Evolutionary conservation across 2,888 invertebrate genomes (phyloP), one percentile per base, ranked within the genome.

Genomic region (Endotricha flammealis): DNA sequence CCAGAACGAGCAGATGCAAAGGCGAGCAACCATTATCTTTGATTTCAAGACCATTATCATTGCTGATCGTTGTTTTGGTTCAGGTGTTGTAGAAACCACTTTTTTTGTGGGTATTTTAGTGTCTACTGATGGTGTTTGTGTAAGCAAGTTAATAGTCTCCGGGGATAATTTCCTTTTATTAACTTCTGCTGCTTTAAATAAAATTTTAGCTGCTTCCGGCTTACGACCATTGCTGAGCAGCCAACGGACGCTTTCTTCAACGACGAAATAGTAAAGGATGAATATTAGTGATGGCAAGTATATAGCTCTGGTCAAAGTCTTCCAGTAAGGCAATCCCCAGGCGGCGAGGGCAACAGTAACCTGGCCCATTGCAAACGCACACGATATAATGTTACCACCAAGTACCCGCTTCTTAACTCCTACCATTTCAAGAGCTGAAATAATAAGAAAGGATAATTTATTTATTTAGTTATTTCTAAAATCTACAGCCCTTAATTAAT

Each of bases 241-340:
- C 93, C 93, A 93, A 40, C 93, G 79, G 3, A 91, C 86, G 29
- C 91, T 91, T 66, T 92, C 92, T 12, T 91, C 90, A 22, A 90
- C 68, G 2, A 90, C 36, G 81, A 91, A 90, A 48, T 85, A 88
- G 61, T 91, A 91, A 6, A 88, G 56, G 30, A 93, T 57, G 39
- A 92, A 88, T 0, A 92, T 54, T 2, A 91, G 59, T 1, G 90
- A 88, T 0, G 93, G 93, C 0, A 88, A 75, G 62, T 93, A 93
- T 30, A 91, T 59, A 12, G 90, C 73, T 31, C 90, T 70, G 4
- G 92, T 88, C 27, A 90, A 76, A 29, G 83, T 82, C 50, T 89
- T 82, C 93, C 93, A 94, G 54, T 91, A 87, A 35, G 90, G 88
- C 2, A 90, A 60, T 23, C 76, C 76, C 90, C 91, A 92, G 3